These are phyloP conservation scores for Carollia perspicillata DNA, from an alignment of 2,113 vertebrate genomes.

Conservation along the genomic window DNA sequence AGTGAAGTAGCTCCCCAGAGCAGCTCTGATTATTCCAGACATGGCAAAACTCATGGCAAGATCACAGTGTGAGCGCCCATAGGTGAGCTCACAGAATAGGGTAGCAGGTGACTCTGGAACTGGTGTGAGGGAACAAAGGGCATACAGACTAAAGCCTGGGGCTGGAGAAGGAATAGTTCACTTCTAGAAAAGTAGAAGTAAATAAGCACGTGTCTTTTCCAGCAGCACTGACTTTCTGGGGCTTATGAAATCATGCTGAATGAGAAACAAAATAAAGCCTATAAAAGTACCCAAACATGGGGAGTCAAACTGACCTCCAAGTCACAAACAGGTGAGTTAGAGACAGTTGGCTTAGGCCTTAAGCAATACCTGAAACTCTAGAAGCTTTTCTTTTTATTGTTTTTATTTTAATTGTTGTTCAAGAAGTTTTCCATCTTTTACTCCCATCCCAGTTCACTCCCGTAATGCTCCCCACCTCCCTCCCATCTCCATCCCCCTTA, in stretches of 20 bases:
- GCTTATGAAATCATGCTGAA: slow-evolving; percentile 46
- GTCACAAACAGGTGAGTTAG: slow-evolving; percentile 52
- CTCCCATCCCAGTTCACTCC: no score
- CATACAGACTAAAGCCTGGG: background rate
- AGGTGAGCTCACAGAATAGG: background rate
- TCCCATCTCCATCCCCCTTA: no score
- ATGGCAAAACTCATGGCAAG: background rate
- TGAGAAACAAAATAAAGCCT: slow-evolving; percentile 51
- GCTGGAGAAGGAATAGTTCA: background rate
- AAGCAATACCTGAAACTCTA: background rate
- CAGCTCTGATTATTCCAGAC: background rate
- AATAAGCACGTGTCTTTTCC: slow-evolving; percentile 14
- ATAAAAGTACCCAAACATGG: background rate
- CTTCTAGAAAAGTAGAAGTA: background rate
- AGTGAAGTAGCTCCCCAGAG: slow-evolving; percentile 3
- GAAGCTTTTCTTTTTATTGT: background rate
- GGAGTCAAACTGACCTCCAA: slow-evolving; percentile 62
- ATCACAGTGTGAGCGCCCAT: background rate
- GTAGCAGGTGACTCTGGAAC: background rate
- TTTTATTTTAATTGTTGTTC: no score
- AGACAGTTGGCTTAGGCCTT: slow-evolving; percentile 48
- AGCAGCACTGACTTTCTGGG: slow-evolving; percentile 14
- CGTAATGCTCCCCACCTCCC: no score
- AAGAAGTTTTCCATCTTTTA: no score
- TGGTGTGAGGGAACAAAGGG: background rate